Evolutionary conservation across 1,140 invertebrate species (phyloP).

Genomic region (Drosophila simulans): DNA sequence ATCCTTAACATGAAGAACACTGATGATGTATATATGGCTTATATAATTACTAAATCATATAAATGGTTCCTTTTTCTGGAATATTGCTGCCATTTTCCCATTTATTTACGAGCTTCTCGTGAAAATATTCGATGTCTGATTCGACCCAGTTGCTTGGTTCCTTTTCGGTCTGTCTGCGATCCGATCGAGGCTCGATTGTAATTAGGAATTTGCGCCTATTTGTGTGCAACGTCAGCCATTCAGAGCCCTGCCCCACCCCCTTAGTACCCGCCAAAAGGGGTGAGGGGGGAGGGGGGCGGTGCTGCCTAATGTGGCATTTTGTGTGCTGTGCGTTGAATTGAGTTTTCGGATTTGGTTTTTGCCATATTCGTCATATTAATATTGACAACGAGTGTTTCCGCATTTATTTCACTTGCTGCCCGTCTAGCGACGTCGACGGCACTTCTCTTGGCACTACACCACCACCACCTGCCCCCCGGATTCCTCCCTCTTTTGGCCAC

Average conservation of each 20-base stretch:
- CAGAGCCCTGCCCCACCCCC: background rate
- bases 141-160: slow-evolving; percentile 39
- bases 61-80: no score
- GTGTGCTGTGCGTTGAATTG: slow-evolving; percentile 79
- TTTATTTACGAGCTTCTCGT: slow-evolving; percentile 6
- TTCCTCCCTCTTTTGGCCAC: background rate
- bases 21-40: no score
- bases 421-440: slow-evolving; percentile 44
- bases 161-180: slow-evolving; percentile 52
- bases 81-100: background rate
- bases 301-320: slow-evolving; percentile 74
- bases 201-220: slow-evolving; percentile 68
- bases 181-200: slow-evolving; percentile 29
- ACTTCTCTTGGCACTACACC: slow-evolving; percentile 22
- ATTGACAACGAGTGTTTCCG: slow-evolving; percentile 81
- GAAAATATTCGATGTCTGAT: background rate
- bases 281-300: background rate
- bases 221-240: slow-evolving; percentile 43
- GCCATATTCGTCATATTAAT: slow-evolving; percentile 82
- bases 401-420: slow-evolving; percentile 77
- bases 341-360: slow-evolving; percentile 81
- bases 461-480: background rate
- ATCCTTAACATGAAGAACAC: no score
- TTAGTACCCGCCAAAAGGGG: background rate
- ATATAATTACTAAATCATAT: no score